Base-by-base conservation (phyloP, 2,797 vertebrate genomes). In the Anniella stebbinsi region DNA sequence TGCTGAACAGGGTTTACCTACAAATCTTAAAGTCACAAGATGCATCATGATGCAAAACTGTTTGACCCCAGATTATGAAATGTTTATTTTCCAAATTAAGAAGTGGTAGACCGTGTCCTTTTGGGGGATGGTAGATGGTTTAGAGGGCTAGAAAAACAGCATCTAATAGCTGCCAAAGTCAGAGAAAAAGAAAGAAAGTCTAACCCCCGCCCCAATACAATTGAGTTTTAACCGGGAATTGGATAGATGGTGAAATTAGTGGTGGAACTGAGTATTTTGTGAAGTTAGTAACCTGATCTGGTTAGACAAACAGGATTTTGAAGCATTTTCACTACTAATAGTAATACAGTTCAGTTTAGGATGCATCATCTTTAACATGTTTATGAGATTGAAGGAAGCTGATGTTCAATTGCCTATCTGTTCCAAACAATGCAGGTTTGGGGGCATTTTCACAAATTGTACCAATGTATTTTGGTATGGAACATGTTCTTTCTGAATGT, bases 51-150 rank as follows among this genome's bases (percentile, higher is more conserved):
- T 93, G 91, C 93, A 33, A 30, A 15, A 78, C 78, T 91, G 92
- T 89, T 73, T 45, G 28, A 87, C 88, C 38, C 91, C 87, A 70
- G 88, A 63, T 86, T 69, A 88, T 95, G 96, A 97, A 36, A 86
- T 91, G 91, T 96, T 95, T 93, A 87, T 91, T 96, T 95, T 89
- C 94, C 96, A 97, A 96, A 95, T 97, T 95, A 86, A 95, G 94
- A 93, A 94, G 96, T 94, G 88, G 57, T 33, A 92, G 76, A 95
- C 94, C 38, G 12, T 78, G 90, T 3, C 86, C 75, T 83, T 81
- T 92, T 8, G 57, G 23, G 80, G 77, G 78, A 60, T 48, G 75
- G 63, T 70, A 33, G 25, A 69, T 48, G 2, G 80, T 33, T 13
- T 28, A 25, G 51, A 57, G 77, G n/a, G 21, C 51, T 57, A 89